A percentile compares a stretch with the other conserved stretches of the same genome.
phyloP scores from a whole-genome alignment of 2,888 invertebrate genomes.

The Zygaena filipendulae region DNA sequence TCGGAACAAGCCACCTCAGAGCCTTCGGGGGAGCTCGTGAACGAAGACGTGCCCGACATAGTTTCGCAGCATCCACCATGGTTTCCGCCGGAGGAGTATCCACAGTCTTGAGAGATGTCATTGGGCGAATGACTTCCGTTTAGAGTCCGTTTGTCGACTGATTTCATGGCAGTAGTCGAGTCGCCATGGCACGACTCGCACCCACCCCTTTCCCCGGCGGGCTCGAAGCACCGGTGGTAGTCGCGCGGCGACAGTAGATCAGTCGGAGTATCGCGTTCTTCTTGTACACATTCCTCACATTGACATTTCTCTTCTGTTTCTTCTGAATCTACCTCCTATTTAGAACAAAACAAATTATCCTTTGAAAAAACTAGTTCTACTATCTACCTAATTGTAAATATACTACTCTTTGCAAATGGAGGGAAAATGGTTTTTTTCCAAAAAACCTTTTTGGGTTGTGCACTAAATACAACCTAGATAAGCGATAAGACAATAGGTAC shows the following conservation, averaged over 20 bases:
- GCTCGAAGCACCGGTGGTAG: slow-evolving; percentile 39
- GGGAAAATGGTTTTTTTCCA: too few relatives aligned
- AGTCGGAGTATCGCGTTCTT: slow-evolving; percentile 53
- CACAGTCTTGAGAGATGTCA: slow-evolving; percentile 84
- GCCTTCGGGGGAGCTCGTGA: slow-evolving; percentile 88
- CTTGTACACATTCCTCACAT: slow-evolving; percentile 55
- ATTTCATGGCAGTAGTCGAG: slow-evolving; percentile 44
- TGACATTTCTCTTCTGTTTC: slow-evolving; percentile 61
- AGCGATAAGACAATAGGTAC: too few relatives aligned
- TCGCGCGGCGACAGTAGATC: slow-evolving; percentile 45
- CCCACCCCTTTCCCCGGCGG: slow-evolving; percentile 32
- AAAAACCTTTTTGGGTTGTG: too few relatives aligned
- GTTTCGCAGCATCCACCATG: slow-evolving; percentile 78
- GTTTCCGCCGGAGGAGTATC: slow-evolving; percentile 89
- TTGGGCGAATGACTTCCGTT: slow-evolving; percentile 71
- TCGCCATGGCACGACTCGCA: slow-evolving; percentile 65
- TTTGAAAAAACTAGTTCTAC: too few relatives aligned
- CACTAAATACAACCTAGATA: too few relatives aligned
- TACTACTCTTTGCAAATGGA: too few relatives aligned
- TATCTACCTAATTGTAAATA: too few relatives aligned
- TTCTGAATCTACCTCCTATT: slow-evolving; percentile 54
- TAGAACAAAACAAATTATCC: slow-evolving; percentile 6
- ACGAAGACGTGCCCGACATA: slow-evolving; percentile 77
- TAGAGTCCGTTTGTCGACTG: slow-evolving; percentile 44
- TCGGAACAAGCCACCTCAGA: slow-evolving; percentile 92